A percentile compares a stretch with the other conserved stretches of the same genome.
Evolutionary conservation across 2,888 invertebrate genomes (phyloP).

Genomic region (Smittia sp.): DNA sequence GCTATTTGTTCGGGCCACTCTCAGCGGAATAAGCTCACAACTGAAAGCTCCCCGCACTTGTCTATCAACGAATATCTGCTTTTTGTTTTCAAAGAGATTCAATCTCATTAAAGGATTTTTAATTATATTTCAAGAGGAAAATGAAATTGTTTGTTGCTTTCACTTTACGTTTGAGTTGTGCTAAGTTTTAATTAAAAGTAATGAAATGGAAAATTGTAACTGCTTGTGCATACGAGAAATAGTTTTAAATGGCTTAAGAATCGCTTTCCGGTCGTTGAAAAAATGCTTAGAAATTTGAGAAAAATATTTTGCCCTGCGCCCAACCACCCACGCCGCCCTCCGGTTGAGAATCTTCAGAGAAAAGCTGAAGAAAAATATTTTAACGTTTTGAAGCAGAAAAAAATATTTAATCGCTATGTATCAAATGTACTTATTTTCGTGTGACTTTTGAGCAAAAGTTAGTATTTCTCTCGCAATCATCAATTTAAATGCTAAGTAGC

Average conservation of each 20-base stretch:
- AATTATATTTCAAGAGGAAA: slow-evolving; percentile 35
- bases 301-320: not conserved
- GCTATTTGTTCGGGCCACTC: slow-evolving; percentile 76
- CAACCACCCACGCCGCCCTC: too few relatives aligned
- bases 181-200: not conserved
- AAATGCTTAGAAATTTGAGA: slow-evolving; percentile 6
- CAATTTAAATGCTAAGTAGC: slow-evolving; percentile 34
- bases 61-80: not conserved
- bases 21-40: slow-evolving; percentile 44
- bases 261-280: slow-evolving; percentile 31
- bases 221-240: not conserved
- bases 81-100: not conserved
- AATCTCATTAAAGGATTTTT: slow-evolving; percentile 9
- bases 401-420: slow-evolving; percentile 17
- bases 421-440: not conserved
- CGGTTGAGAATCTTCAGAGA: too few relatives aligned
- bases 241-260: slow-evolving; percentile 22
- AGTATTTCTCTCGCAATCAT: slow-evolving; percentile 40
- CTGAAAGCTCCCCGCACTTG: not conserved
- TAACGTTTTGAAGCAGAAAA: not conserved
- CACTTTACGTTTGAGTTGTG: not conserved
- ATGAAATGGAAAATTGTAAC: not conserved
- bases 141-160: slow-evolving; percentile 8
- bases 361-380: not conserved
- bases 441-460: slow-evolving; percentile 33